Conservation (phyloP, 2,797 vertebrate species). For the Ammospiza maritima region DNA sequence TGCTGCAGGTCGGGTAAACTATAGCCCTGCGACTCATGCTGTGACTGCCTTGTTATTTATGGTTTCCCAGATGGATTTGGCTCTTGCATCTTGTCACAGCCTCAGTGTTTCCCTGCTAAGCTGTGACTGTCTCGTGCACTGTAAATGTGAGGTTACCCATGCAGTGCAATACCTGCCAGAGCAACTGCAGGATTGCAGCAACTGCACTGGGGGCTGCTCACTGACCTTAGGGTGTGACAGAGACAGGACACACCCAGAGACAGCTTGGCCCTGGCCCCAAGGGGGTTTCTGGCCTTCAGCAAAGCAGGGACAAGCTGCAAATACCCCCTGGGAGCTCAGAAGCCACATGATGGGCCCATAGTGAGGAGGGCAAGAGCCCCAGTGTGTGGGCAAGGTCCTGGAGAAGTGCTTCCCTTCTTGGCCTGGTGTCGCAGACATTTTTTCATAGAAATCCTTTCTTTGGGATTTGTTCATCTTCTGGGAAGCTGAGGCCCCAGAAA, state of each 20-base stretch:
- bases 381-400: not conserved
- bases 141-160: not conserved
- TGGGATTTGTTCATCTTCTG: no score
- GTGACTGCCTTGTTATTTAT: not conserved
- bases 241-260: not conserved
- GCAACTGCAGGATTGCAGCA: rapidly evolving
- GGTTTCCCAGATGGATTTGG: not conserved
- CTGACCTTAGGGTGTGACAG: not conserved
- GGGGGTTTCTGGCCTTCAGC: not conserved
- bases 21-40: not conserved
- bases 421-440: rapidly evolving
- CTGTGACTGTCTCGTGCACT: not conserved
- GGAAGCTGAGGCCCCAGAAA: no score
- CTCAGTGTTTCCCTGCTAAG: not conserved
- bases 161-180: not conserved
- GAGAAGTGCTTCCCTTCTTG: not conserved
- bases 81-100: not conserved
- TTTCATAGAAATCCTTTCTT: no score
- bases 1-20: not conserved
- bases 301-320: not conserved
- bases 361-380: rapidly evolving
- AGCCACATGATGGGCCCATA: not conserved
- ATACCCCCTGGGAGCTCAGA: not conserved
- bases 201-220: not conserved
- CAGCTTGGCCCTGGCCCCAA: not conserved